Base-by-base conservation (phyloP, 2,113 vertebrate species). In the Tiliqua scincoides region DNA sequence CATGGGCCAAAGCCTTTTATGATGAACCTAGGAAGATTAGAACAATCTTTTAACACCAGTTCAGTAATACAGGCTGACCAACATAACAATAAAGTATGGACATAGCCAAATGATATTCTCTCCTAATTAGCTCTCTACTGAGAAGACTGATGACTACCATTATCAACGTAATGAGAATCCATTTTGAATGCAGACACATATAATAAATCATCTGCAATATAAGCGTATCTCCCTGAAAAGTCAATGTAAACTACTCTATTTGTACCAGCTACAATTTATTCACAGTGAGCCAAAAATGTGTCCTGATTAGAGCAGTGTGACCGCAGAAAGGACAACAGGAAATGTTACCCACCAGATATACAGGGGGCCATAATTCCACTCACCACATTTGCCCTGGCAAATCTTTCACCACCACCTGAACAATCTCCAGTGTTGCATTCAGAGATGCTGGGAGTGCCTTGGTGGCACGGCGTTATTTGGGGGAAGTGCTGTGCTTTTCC, bases 111-210 rank as follows among this genome's bases (percentile, higher is more conserved):
- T 67, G 83, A 79, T 81, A 37, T 74, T 52, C 84, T 79, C 72
- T 89, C 83, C 57, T 91, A 87, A 89, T 18, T 65, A 63, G 23
- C 82, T 82, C 75, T 52, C 12, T 67, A 67, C 23, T 30, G 84
- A 81, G 85, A 32, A 88, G 85, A 63, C 37, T 32, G 73, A 83
- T 0, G 1, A 30, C 1, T 40, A 84, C n/a, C 61, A 84, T 48
- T 57, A 71, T 37, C 25, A 78, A 85, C 77, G 87, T 78, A 88
- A 93, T 91, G 83, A 79, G 74, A 20, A 54, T 8, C 84, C 74
- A 14, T 83, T 92, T 54, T 1, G 63, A 52, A 85, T 1, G 10
- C 0, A 0, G 5, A 20, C 74, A 6, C 27, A 40, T 0, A 52
- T 71, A 77, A 65, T 40, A 79, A 48, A 30, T 70, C 40, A 72